Base-by-base conservation (phyloP, 2,797 vertebrate species). In the Huso huso region DNA sequence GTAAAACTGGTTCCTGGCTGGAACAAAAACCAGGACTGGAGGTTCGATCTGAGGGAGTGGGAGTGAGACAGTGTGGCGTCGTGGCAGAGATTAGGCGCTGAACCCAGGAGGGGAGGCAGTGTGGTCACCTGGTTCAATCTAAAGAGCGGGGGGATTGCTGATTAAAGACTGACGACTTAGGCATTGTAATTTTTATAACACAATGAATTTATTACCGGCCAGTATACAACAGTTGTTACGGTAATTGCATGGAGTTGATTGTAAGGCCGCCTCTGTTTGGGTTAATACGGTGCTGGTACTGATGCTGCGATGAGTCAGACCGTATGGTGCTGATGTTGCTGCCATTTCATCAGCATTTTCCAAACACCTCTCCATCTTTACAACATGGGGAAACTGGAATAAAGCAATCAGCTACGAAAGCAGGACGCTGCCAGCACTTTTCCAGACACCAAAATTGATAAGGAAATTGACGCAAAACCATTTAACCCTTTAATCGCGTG, bases 221-320 rank as follows among this genome's bases (percentile, higher is more conserved):
- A 37, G 23, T 37, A 37, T 37, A 68, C 7, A 15, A 55, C 3
- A 15, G 51, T 18, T 13, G 8, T 68, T 63, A 68, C 23, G 61
- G 67, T 63, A 68, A 62, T n/a, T 11, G n/a, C 8, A 89, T 90
- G 74, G 49, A 52, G 63, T 37, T 0, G 13, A 10, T 11, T 61
- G 65, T 13, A 12, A 13, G 12, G 75, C 83, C 84, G 82, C 83
- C 49, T 71, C 72, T 88, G 68, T 65, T 6, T 74, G 49, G 73
- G 75, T 15, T 65, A 82, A 87, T 93, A 90, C 89, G 86, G 92
- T 76, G 84, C 62, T 89, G 87, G 86, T 84, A 74, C 84, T 87
- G 89, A 89, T 89, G 92, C 88, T 88, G 84, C 59, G 91, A 93
- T 95, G 94, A 94, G 92, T 94, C 93, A 94, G 93, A 89, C 82